A percentile compares a stretch with the other conserved stretches of the same genome.
Conservation (phyloP, 2,113 vertebrate genomes). For the Zosterops hypoxanthus region DNA sequence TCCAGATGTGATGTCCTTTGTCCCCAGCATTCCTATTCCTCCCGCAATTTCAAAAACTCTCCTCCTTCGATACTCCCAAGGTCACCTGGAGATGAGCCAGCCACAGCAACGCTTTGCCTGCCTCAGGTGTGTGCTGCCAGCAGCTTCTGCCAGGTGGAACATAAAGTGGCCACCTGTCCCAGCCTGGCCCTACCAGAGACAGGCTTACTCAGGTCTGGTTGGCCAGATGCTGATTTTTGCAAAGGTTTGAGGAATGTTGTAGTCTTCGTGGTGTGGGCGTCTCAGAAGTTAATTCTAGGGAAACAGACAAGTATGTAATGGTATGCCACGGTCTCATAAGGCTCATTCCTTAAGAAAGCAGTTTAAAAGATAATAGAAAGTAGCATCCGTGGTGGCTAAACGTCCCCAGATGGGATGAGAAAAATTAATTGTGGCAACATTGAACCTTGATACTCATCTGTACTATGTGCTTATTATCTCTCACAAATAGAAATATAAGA, state of each 20-base stretch:
- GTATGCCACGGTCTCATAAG: fast-evolving
- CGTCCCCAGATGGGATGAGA: background rate
- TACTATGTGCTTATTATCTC: background rate
- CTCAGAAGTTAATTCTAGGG: background rate
- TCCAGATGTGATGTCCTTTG: background rate
- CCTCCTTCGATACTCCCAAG: background rate
- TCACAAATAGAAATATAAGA: background rate
- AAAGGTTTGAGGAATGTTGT: background rate
- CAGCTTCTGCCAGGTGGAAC: background rate
- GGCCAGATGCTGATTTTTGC: background rate
- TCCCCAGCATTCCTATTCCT: background rate
- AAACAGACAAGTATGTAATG: background rate
- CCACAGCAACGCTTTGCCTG: background rate
- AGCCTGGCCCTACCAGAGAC: background rate
- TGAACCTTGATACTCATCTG: background rate
- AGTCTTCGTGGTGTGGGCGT: fast-evolving
- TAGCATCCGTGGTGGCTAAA: background rate
- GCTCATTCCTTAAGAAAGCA: background rate
- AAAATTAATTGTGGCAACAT: background rate
- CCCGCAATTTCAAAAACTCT: background rate
- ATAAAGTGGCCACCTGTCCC: background rate
- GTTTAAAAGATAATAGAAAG: background rate
- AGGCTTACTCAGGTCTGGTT: background rate
- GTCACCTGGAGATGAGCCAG: background rate
- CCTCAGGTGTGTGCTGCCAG: background rate